phyloP scores from a whole-genome alignment of 2,797 vertebrate genomes.

The Adrianichthys oophorus region DNA sequence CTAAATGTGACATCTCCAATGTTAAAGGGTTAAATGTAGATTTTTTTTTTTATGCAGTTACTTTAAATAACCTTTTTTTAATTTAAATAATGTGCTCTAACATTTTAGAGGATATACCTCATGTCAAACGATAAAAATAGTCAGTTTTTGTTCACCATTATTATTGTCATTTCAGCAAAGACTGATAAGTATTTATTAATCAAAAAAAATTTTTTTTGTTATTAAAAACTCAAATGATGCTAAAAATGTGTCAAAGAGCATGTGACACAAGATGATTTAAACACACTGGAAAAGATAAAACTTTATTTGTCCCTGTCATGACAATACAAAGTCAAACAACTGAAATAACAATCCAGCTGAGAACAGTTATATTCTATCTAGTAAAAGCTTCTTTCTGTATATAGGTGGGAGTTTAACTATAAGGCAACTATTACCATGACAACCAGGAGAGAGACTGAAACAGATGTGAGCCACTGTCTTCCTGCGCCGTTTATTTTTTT shows the following conservation, averaged over 20 bases:
- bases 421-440: conserved; percentile 83
- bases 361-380: conserved; percentile 74
- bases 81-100: no score
- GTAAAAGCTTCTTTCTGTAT: conserved; percentile 73
- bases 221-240: no score
- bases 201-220: no score
- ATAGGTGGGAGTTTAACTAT: conserved; percentile 75
- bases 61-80: no score
- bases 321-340: conserved; percentile 83
- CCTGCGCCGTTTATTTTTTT: conserved; percentile 16
- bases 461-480: conserved; percentile 46
- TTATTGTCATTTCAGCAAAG: no score
- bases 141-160: no score
- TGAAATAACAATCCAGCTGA: conserved; percentile 78
- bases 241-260: conserved; percentile 28
- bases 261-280: conserved; percentile 64
- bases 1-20: no score
- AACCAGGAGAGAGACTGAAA: conserved; percentile 65
- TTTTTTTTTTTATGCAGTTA: no score
- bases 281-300: conserved; percentile 82
- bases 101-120: no score
- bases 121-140: no score
- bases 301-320: conserved; percentile 81
- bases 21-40: no score
- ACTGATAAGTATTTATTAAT: no score